These are phyloP conservation scores for Beaufortia kweichowensis DNA, from an alignment of 2,113 vertebrate species.

Conservation along the genomic window DNA sequence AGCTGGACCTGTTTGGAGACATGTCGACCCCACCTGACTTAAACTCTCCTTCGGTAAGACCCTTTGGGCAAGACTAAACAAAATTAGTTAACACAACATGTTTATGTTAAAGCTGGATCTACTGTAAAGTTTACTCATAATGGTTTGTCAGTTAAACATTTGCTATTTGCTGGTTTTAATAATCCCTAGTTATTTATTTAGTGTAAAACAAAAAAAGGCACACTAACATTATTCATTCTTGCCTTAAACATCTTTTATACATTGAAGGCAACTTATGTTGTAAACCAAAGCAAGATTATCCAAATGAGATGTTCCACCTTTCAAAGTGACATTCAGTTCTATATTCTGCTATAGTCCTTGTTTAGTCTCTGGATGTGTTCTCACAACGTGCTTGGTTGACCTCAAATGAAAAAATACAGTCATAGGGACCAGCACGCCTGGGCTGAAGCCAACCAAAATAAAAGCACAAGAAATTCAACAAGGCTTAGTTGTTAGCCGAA, in stretches of 20 bases:
- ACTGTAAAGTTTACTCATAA: not conserved
- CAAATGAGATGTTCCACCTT: conserved; percentile 2
- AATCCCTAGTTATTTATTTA: too few relatives aligned
- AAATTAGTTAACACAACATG: not conserved
- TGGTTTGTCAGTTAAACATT: not conserved
- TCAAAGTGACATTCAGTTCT: not conserved
- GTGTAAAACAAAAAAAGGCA: not conserved
- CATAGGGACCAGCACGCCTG: conserved; percentile 36
- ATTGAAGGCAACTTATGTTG: not conserved
- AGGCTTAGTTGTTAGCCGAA: conserved; percentile 40
- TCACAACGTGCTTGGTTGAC: conserved; percentile 34
- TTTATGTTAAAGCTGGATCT: not conserved
- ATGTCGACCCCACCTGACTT: conserved; percentile 97
- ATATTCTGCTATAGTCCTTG: conserved; percentile 42
- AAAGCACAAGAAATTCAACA: conserved; percentile 38
- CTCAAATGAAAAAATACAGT: conserved; percentile 45
- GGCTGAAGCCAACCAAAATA: conserved; percentile 46
- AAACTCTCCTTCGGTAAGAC: conserved; percentile 82
- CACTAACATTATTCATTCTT: not conserved
- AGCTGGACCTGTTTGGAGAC: conserved; percentile 93
- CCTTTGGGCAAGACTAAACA: conserved; percentile 2
- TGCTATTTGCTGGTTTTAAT: not conserved
- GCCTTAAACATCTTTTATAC: not conserved
- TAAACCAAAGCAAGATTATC: not conserved
- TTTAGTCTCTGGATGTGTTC: conserved; percentile 14